Percentiles rank a stretch among this genome's conserved stretches.
Evolutionary conservation across 2,113 vertebrate genomes (phyloP).

Genomic region (Haemorhous mexicanus): DNA sequence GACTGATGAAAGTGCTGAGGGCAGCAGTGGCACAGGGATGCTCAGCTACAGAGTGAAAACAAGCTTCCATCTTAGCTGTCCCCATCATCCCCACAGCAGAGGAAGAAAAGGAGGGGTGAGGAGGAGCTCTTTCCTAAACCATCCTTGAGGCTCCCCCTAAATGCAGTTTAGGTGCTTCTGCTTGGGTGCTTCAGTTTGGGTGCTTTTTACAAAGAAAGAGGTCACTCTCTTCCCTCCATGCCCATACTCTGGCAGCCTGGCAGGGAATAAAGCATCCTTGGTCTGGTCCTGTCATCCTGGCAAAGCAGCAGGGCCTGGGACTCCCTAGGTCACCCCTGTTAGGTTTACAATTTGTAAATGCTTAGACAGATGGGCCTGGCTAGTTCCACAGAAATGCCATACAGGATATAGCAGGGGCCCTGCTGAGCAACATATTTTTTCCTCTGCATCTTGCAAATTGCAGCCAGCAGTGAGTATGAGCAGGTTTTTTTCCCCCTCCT

Average conservation of each 20-base stretch:
- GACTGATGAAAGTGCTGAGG: constrained; percentile 23
- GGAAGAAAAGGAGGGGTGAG: not conserved
- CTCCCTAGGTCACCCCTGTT: not conserved
- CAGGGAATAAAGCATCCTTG: not conserved
- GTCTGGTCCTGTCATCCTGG: not conserved
- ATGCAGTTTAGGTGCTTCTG: not conserved
- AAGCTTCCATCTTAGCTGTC: not conserved
- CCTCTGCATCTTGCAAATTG: not conserved
- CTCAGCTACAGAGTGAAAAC: not conserved
- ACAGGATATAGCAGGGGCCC: constrained; percentile 33
- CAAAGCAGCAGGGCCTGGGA: constrained; percentile 1
- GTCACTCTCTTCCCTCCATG: not conserved
- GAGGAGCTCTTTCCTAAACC: not conserved
- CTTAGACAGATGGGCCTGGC: constrained; percentile 37
- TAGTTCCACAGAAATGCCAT: not conserved
- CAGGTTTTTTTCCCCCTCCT: not conserved
- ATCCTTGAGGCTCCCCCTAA: not conserved
- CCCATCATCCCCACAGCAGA: not conserved
- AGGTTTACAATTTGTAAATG: not conserved
- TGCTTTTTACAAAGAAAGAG: not conserved
- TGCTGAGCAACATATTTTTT: constrained; percentile 46
- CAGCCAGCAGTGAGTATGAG: not conserved
- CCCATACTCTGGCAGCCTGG: not conserved
- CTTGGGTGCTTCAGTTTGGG: not conserved
- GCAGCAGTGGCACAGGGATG: not conserved